Evolutionary conservation across 2,113 vertebrate species (phyloP).

Genomic region (Haemorhous mexicanus): DNA sequence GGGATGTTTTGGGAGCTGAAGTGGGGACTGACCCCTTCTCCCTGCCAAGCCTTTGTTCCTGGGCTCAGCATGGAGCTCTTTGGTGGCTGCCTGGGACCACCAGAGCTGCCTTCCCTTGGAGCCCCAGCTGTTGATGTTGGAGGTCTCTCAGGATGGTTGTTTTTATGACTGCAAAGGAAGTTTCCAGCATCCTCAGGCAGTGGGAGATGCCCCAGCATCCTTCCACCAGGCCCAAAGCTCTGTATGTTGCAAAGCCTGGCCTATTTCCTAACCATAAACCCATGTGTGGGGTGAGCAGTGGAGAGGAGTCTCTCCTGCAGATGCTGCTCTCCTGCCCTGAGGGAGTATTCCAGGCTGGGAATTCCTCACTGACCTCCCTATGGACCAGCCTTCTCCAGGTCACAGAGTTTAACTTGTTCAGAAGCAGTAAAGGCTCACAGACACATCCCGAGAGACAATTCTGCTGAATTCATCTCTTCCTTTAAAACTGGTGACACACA

Average conservation of each 20-base stretch:
- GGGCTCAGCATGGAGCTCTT: not conserved
- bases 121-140: slow-evolving; percentile 40
- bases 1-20: not conserved
- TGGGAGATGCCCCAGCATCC: slow-evolving; percentile 8
- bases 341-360: not conserved
- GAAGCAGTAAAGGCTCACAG: not conserved
- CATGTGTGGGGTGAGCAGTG: not conserved
- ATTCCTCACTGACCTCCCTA: not conserved
- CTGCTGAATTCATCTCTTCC: not conserved
- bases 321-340: not conserved
- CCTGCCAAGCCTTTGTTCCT: slow-evolving; percentile 26
- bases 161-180: slow-evolving; percentile 5
- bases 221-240: not conserved
- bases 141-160: slow-evolving; percentile 25
- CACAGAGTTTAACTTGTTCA: not conserved
- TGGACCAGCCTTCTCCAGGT: not conserved
- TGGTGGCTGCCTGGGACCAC: slow-evolving; percentile 27
- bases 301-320: not conserved
- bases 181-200: slow-evolving; percentile 28
- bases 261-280: not conserved
- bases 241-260: not conserved
- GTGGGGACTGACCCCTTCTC: not conserved
- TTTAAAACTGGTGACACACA: not conserved
- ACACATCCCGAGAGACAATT: not conserved
- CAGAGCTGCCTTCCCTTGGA: not conserved